A percentile compares a stretch with the other conserved stretches of the same genome.
These are phyloP conservation scores for Ceyx cyanopectus DNA, from an alignment of 2,113 vertebrate species.

Conservation along the genomic window DNA sequence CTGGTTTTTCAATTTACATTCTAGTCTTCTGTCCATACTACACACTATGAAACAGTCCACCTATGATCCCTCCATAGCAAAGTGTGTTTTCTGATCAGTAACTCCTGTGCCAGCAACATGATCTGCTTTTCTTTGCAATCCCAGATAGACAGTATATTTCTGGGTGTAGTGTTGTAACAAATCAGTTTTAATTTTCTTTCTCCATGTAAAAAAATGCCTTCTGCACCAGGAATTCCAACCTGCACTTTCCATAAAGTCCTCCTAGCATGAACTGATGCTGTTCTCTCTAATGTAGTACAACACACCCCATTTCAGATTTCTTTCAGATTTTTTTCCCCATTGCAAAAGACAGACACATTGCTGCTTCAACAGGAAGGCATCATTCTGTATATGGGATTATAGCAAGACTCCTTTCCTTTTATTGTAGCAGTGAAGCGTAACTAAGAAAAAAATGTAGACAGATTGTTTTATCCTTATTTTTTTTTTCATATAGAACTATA, in stretches of 20 bases:
- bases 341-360: neutral
- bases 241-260: neutral
- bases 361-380: neutral
- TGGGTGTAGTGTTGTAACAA: no score
- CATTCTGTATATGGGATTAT: neutral
- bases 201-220: neutral
- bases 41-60: neutral
- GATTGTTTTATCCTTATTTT: neutral
- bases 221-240: neutral
- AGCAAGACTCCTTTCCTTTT: neutral
- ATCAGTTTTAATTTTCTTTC: neutral
- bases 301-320: neutral
- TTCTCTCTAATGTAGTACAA: neutral
- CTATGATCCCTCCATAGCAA: neutral
- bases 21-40: neutral
- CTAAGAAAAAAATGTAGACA: neutral
- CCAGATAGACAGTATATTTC: neutral
- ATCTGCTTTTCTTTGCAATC: no score
- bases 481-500: neutral
- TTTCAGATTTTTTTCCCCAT: neutral
- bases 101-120: no score
- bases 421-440: neutral
- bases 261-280: neutral
- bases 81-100: no score
- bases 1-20: neutral